These are phyloP conservation scores for Taenaris catops DNA, from an alignment of 2,888 invertebrate genomes.

Conservation along the genomic window DNA sequence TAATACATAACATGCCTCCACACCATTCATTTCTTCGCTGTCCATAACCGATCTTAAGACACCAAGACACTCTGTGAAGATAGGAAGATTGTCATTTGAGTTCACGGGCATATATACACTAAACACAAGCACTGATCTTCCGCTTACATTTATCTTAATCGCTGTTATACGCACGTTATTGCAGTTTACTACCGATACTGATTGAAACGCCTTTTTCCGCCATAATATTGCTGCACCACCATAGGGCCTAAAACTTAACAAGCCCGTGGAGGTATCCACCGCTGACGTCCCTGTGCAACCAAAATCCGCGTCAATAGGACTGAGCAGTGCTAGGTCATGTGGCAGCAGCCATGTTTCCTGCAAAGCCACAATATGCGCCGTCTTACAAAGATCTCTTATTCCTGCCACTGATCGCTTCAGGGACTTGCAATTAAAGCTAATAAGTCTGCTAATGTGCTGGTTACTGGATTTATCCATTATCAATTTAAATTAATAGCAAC, in stretches of 20 bases:
- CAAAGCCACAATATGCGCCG: background rate
- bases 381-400: slow-evolving; percentile 20
- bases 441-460: too few relatives aligned
- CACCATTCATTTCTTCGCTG: background rate
- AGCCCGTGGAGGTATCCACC: slow-evolving; percentile 25
- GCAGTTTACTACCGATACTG: slow-evolving; percentile 26
- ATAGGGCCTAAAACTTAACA: slow-evolving; percentile 23
- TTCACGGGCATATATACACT: slow-evolving; percentile 20
- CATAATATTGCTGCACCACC: slow-evolving; percentile 29
- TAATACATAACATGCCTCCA: slow-evolving; percentile 2
- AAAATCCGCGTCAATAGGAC: slow-evolving; percentile 24
- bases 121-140: slow-evolving; percentile 12
- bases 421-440: too few relatives aligned
- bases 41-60: background rate
- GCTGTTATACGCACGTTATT: slow-evolving; percentile 20
- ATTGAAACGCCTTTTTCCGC: slow-evolving; percentile 21
- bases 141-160: slow-evolving; percentile 16
- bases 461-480: too few relatives aligned
- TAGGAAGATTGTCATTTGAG: slow-evolving; percentile 10
- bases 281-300: slow-evolving; percentile 25
- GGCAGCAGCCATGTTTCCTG: slow-evolving; percentile 7
- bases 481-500: too few relatives aligned
- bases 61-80: slow-evolving; percentile 17
- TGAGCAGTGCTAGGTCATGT: slow-evolving; percentile 23
- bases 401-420: too few relatives aligned